Evolutionary conservation across 2,113 vertebrate genomes (phyloP), one percentile per base, ranked within the genome.

Genomic region (Chascanopsetta lugubris): DNA sequence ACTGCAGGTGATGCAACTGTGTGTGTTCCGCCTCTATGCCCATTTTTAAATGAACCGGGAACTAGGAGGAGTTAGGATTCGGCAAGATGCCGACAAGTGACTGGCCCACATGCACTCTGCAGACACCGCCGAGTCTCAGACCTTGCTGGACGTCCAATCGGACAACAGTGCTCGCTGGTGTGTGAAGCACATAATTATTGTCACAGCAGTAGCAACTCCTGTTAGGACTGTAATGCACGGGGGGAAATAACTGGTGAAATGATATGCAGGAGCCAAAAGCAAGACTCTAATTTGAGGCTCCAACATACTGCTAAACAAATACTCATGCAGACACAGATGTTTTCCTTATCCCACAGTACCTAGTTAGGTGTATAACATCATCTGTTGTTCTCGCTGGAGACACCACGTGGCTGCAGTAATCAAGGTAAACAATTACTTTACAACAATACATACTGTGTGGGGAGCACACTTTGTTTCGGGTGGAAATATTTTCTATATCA

Each of bases 111-210:
- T 25, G 43, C 68, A 27, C 30, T 3, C 27, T 22, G 17, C 18
- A 20, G 32, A 42, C 22, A 61, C 21, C 48, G 18, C 61, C n/a
- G n/a, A 38, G 43, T 3, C 8, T 21, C n/a, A 30, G 13, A 40
- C 34, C 51, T 24, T 24, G 13, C 25, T 27, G 20, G 8, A 9
- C 20, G 13, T 20, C 47, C 34, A 54, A 59, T 29, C 20, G 2
- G 32, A 26, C 24, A 11, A 22, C 13, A 45, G 12, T 15, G n/a
- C 42, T 56, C 22, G 34, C 21, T 57, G 38, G 51, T 47, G 30
- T 38, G 26, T 48, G 21, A 45, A 22, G 40, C 9, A 73, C 18
- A 63, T 30, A 17, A 54, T 53, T 69, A 58, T 46, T 58, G 47
- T 34, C 29, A 62, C 22, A 68, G 34, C 59, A 10, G 59, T 1